phyloP scores from a whole-genome alignment of 2,797 vertebrate genomes.

The Spheniscus humboldti region DNA sequence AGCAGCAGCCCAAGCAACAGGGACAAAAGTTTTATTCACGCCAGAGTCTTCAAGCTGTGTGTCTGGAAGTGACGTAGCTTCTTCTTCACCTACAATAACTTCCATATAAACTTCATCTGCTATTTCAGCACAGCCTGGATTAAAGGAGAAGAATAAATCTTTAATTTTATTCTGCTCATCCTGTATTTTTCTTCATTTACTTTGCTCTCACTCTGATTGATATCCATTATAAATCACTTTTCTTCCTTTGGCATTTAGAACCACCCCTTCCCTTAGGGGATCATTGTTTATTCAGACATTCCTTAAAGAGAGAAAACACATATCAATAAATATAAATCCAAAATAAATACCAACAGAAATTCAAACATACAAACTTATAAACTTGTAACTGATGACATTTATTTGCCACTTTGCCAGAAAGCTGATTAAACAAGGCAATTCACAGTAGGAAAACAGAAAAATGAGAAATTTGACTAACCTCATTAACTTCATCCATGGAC shows the following conservation, averaged over 20 bases:
- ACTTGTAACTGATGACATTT: not conserved
- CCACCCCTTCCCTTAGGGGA: not conserved
- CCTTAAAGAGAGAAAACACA: not conserved
- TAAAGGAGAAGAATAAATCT: constrained; percentile 34
- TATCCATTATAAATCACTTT: not conserved
- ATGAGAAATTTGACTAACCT: not conserved
- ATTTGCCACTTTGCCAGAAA: not conserved
- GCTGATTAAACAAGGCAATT: not conserved
- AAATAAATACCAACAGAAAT: not conserved
- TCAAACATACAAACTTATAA: not conserved
- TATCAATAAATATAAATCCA: not conserved
- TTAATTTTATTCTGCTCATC: not conserved
- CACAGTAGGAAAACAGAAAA: not conserved
- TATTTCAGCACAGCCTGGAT: constrained; percentile 83
- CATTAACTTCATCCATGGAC: not conserved
- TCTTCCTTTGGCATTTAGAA: constrained; percentile 18
- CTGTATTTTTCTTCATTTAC: not conserved
- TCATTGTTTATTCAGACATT: constrained; percentile 8
- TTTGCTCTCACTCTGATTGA: not conserved
- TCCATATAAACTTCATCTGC: constrained; percentile 90
- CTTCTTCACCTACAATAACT: constrained; percentile 87
- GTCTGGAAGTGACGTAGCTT: constrained; percentile 79
- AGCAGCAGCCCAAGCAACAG: constrained; percentile 86
- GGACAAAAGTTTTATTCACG: constrained; percentile 84
- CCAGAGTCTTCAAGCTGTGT: constrained; percentile 78